Conservation (phyloP, 2,113 vertebrate species). For the Bos taurus region ARS-UCD2.0 NC_037328.1:5027501-5028000, state of each 20-base stretch:
- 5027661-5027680: neutral
- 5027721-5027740: neutral
- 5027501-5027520: neutral
- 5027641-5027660: neutral
- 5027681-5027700: neutral
- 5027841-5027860: neutral
- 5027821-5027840: neutral
- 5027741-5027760: neutral
- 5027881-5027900: neutral
- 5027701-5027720: neutral
- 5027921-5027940: neutral
- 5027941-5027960: neutral
- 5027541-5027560: neutral
- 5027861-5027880: neutral
- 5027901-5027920: neutral
- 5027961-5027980: neutral
- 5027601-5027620: neutral
- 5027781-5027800: neutral
- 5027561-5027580: neutral
- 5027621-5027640: neutral
- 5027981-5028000: neutral
- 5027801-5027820: neutral
- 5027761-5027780: neutral
- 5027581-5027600: neutral
- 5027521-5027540: neutral